Evolutionary conservation across 2,888 invertebrate genomes (phyloP), one percentile per base, ranked within the genome.

Genomic region (Temnothorax ravouxi): DNA sequence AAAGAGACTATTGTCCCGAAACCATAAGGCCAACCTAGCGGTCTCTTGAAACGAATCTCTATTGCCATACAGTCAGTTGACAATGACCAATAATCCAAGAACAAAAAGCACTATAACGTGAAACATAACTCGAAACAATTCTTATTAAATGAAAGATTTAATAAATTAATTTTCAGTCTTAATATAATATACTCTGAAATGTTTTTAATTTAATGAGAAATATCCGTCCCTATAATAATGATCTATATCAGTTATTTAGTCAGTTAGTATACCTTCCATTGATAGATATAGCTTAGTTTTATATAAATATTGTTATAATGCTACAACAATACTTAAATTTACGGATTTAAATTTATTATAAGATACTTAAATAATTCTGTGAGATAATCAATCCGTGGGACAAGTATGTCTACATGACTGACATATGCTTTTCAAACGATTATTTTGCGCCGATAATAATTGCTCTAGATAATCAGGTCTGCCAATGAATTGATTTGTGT

Each of bases 401-500:
- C 8, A 25, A 25, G 8, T 4, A 29, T 54, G 3, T 44, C 3
- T 11, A 6, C 3, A 52, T 50, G 8, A 50, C 18, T 38, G n/a
- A 74, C 5, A 8, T 61, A 34, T 52, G 13, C 6, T 34, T 84
- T 75, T 54, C 47, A 82, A 66, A 56, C 62, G 83, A 86, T 87
- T 86, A 87, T 56, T 85, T 77, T 83, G 75, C 75, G 72, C 81
- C 77, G 77, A 86, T 88, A 86, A 87, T 89, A 87, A 87, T 88
- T 76, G 86, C 84, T 83, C 75, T 84, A 13, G 15, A 86, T 91
- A 90, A 92, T 91, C 85, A 82, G 69, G 47, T 77, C 72, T 67
- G 85, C 83, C 90, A 84, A 88, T 92, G 90, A 92, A 92, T 91
- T 86, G 88, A 91, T 92, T 87, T 89, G 87, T 90, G 67, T 77